Evolutionary conservation across 2,797 vertebrate genomes (phyloP), one percentile per base, ranked within the genome.

Genomic region (Scarus forsteni): DNA sequence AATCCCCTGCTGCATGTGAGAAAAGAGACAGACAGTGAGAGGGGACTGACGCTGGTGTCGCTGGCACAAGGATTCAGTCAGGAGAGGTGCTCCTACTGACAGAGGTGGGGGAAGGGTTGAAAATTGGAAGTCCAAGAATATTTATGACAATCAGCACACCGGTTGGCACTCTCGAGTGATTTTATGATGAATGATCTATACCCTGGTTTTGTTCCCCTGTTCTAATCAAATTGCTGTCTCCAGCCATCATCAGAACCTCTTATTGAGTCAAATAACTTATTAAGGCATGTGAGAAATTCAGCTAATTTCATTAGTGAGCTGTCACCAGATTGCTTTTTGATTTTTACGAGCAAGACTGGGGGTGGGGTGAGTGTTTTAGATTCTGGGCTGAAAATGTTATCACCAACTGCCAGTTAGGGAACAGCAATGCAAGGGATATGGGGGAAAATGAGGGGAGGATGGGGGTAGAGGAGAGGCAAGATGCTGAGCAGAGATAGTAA

Each of bases 181-280:
- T 94, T 94, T 94, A 93, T 85, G 73, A 92, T 94, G 52, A 80
- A 85, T 80, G 64, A 84, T 77, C 73, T 55, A 50, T 14, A 60
- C 62, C 36, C 11, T 27, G 10, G 49, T 58, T 46, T 66, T 54
- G 2, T 12, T 3, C 42, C 42, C 35, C 91, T 58, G 52, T 50
- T 27, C n/a, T 16, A 70, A 70, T 85, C 65, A 54, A 10, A 65
- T 3, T 27, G 35, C 61, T 54, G 61, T 74, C 74, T 80, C 48
- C 46, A 50, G 52, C 55, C 73, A 60, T 78, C 77, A 70, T 77
- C 75, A 74, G 64, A 64, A 90, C 87, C 93, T 92, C 92, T 96
- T 96, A 96, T 97, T 83, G 73, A 96, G 93, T 95, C 93, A 89
- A 95, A 89, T 94, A 94, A 94, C 95, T 94, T 94, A 96, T 96